phyloP scores from a whole-genome alignment of 2,797 vertebrate species.

The Argya squamiceps region DNA sequence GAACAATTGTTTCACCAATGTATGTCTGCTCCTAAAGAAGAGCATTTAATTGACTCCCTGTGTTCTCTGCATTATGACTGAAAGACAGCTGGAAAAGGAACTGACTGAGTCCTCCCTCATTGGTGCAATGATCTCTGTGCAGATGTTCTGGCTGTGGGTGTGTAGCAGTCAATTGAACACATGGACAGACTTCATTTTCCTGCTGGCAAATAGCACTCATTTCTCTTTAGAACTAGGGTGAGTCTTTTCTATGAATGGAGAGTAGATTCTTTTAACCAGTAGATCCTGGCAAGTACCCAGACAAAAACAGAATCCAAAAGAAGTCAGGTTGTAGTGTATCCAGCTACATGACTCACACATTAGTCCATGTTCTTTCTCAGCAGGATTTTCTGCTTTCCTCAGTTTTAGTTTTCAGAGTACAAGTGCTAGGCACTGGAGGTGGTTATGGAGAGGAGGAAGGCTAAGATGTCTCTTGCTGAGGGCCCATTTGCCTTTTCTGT shows the following conservation, averaged over 20 bases:
- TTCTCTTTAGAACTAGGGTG: neutral
- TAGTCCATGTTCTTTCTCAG: neutral
- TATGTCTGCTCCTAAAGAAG: neutral
- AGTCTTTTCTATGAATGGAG: neutral
- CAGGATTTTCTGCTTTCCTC: neutral
- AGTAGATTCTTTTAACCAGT: neutral
- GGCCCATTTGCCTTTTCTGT: neutral
- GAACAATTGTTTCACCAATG: neutral
- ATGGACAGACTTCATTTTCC: neutral
- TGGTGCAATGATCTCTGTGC: neutral
- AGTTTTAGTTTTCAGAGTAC: neutral
- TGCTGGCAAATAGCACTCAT: neutral
- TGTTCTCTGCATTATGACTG: neutral
- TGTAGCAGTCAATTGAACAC: neutral
- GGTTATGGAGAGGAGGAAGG: neutral
- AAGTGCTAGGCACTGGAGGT: neutral
- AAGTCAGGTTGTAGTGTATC: neutral
- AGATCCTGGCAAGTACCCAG: neutral
- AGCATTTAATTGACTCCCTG: neutral
- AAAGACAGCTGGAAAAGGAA: neutral
- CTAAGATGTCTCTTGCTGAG: neutral
- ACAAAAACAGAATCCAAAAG: neutral
- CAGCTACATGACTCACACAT: neutral
- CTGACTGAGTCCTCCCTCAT: neutral
- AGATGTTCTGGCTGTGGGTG: neutral